Base-by-base conservation (phyloP, 2,888 invertebrate species). In the Automeris io region DNA sequence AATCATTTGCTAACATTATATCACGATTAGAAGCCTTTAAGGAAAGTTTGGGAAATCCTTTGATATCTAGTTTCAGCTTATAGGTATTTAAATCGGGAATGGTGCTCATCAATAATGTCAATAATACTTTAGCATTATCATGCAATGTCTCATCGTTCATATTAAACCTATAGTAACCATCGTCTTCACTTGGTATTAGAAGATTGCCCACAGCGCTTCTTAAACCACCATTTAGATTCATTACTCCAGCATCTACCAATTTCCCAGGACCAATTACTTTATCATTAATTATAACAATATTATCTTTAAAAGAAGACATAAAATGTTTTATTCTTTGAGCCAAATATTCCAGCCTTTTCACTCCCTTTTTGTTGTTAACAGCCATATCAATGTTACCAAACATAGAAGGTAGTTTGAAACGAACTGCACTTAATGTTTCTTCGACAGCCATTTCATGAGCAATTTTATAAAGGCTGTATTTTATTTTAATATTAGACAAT, bases 331-430 rank as follows among this genome's bases (percentile, higher is more conserved):
- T 11, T 21, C 19, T 36, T 2, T 3, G 18, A 8, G 35, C 35
- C n/a, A 36, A 21, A 18, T 36, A 19, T n/a, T 25, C 18, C 13
- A 25, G 12, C 13, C 35, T 26, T 13, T 9, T 19, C 6, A 4
- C 8, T 25, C 35, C 26, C 19, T 36, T 36, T n/a, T 36, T 19
- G 13, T 29, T 19, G 8, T n/a, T 36, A 3, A 36, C 18, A 5
- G 26, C 21, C 16, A 34, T 23, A 34, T 34, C 34, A 8, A 34
- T 21, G 9, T 34, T 34, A n/a, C 34, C 34, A 13, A 36, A 36
- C 2, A n/a, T 29, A 5, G 8, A 9, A 7, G 29, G 29, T 12
- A 36, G 16, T 21, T 29, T 26, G n/a, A 36, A 12, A 12, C 4
- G 12, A 21, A 33, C 8, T 8, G 11, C 9, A 12, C 12, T 19